These are phyloP conservation scores for Bursaphelenchus okinawaensis DNA, from an alignment of 2,888 invertebrate genomes.

Conservation along the genomic window DNA sequence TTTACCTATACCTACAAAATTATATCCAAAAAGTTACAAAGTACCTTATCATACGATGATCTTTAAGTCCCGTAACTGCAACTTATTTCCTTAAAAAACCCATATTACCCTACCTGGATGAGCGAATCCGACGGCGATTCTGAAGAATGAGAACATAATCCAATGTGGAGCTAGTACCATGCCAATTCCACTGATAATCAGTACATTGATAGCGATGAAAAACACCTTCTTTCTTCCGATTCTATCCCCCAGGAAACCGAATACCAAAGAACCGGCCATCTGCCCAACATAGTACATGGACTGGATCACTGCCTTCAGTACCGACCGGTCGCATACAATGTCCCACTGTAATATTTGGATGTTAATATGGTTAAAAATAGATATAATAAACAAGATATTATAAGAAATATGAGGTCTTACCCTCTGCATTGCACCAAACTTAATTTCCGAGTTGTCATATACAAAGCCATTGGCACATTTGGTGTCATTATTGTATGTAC, in stretches of 20 bases:
- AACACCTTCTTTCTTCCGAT: conserved; percentile 73
- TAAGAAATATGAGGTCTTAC: conserved; percentile 23
- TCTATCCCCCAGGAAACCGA: conserved; percentile 60
- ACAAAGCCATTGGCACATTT: conserved; percentile 32
- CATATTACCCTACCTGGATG: conserved; percentile 63
- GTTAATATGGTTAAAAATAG: too few relatives aligned
- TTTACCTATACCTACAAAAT: too few relatives aligned
- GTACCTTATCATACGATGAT: not conserved
- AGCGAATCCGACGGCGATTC: conserved; percentile 72
- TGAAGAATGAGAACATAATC: conserved; percentile 67
- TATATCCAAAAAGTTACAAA: too few relatives aligned
- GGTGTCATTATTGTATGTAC: conserved; percentile 13
- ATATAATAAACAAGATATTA: conserved; percentile 14
- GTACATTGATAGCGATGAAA: conserved; percentile 70
- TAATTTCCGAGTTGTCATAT: conserved; percentile 43
- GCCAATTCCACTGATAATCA: conserved; percentile 69
- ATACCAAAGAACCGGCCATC: conserved; percentile 55
- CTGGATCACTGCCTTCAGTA: conserved; percentile 53
- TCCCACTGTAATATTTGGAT: too few relatives aligned
- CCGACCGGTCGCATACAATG: conserved; percentile 47
- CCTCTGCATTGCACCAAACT: conserved; percentile 45
- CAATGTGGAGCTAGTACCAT: conserved; percentile 71
- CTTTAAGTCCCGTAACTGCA: not conserved
- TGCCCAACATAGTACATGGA: conserved; percentile 56
- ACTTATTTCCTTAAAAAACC: too few relatives aligned